Evolutionary conservation across 2,113 vertebrate species (phyloP), one percentile per base, ranked within the genome.

Genomic region (Brienomyrus longianalis): DNA sequence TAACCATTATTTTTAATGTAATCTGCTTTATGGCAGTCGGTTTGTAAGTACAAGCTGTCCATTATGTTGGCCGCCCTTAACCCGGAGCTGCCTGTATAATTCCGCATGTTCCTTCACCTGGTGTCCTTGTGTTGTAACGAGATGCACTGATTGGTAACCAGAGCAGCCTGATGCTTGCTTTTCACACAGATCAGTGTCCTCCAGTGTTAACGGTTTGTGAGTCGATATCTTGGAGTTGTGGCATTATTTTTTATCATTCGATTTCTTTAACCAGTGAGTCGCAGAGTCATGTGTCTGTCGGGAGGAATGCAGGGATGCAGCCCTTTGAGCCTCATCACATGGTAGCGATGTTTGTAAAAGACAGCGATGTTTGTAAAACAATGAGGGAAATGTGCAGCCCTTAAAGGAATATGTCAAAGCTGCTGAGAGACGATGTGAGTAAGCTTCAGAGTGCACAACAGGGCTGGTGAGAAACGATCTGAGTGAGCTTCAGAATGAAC

Each of bases 301-400:
- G 6, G 31, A 54, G 52, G 31, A 43, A 45, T 87, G 39, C 39
- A n/a, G 31, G 39, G 59, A 17, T 19, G 43, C 43, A 1, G 0
- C 35, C 10, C 91, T 91, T 80, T 90, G 2, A 59, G 92, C 88
- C 83, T 92, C 86, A 90, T 92, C 56, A 91, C 90, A 86, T 15
- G 70, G 92, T 92, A 87, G 87, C 90, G 86, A 92, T 91, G 93
- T 95, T 95, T 92, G 92, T 93, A 54, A 94, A 94, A 95, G n/a
- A n/a, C n/a, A 87, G 87, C 90, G 86, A 92, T 91, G 93, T 95
- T 95, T 92, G 92, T 93, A 54, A 94, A 94, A 95, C 93, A 93
- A 95, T 90, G 92, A 92, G 59, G 93, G 94, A 94, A 95, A 94
- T 95, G 93, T 91, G 62, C 27, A 8, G 13, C 48, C 94, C 94